Conservation (phyloP, 2,888 invertebrate species). For the Abscondita cerata region DNA sequence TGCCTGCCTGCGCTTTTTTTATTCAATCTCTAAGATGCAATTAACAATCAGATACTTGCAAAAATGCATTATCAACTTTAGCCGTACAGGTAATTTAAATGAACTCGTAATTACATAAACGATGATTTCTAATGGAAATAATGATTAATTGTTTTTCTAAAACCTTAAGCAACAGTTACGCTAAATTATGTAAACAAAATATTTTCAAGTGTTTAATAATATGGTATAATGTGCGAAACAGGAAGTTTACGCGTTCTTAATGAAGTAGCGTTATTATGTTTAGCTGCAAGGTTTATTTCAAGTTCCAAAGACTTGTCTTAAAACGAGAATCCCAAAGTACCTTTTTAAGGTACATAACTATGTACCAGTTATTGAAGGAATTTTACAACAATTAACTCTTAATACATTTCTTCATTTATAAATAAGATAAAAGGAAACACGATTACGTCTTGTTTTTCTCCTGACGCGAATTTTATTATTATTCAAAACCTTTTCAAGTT, state of each 20-base stretch:
- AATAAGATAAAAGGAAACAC: neutral
- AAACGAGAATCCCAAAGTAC: constrained; percentile 13
- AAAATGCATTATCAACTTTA: neutral
- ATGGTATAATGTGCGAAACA: constrained; percentile 26
- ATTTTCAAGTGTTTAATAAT: constrained; percentile 21
- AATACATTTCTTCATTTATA: constrained; percentile 7
- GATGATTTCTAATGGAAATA: constrained; percentile 15
- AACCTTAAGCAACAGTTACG: constrained; percentile 11
- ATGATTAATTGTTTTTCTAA: constrained; percentile 27
- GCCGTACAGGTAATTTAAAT: neutral
- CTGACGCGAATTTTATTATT: constrained; percentile 5
- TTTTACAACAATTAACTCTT: constrained; percentile 13
- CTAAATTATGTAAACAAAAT: constrained; percentile 25
- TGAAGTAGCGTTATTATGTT: constrained; percentile 21
- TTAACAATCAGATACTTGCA: neutral
- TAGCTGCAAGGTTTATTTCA: constrained; percentile 22
- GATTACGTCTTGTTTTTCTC: too few relatives aligned
- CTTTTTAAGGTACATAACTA: constrained; percentile 15
- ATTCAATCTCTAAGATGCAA: neutral
- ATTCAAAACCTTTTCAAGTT: constrained; percentile 18
- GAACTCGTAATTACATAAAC: constrained; percentile 19
- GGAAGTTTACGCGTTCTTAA: constrained; percentile 26
- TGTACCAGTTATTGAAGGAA: constrained; percentile 18
- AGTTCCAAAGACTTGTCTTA: constrained; percentile 18
- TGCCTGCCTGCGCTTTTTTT: neutral